A percentile compares a stretch with the other conserved stretches of the same genome.
These are phyloP conservation scores for Erythrocercus mccallii DNA, from an alignment of 2,113 vertebrate species.

Conservation along the genomic window DNA sequence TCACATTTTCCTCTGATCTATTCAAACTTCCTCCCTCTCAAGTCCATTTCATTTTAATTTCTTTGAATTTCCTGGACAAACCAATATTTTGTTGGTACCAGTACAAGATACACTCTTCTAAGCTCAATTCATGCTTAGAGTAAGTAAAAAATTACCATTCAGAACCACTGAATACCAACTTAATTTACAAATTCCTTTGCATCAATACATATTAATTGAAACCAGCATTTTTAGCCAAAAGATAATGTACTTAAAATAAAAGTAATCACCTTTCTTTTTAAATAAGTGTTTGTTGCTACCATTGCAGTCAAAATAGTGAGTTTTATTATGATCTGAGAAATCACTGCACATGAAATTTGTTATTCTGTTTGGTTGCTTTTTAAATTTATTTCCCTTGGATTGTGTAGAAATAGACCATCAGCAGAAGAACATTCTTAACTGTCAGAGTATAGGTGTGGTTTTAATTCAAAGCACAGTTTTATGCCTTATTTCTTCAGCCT, in stretches of 20 bases:
- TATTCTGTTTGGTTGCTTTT: not conserved
- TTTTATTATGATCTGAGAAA: not conserved
- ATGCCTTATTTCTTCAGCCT: not conserved
- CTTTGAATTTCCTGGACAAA: not conserved
- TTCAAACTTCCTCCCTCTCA: not conserved
- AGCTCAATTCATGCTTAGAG: not conserved
- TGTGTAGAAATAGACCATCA: not conserved
- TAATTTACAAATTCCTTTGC: conserved; percentile 5
- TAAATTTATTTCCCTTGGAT: not conserved
- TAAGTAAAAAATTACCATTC: conserved; percentile 24
- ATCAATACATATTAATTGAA: conserved; percentile 26
- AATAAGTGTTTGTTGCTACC: conserved; percentile 10
- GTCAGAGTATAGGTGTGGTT: not conserved
- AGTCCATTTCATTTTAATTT: not conserved
- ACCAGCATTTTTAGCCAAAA: not conserved
- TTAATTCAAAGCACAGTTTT: not conserved
- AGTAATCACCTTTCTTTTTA: not conserved
- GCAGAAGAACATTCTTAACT: not conserved
- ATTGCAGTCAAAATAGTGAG: not conserved
- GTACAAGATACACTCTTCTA: not conserved
- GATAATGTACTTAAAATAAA: not conserved
- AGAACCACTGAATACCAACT: not conserved
- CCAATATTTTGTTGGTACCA: not conserved
- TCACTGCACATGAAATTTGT: not conserved
- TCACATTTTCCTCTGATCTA: not conserved